Conservation (phyloP, 2,888 invertebrate genomes). For the Cybosia mesomella region DNA sequence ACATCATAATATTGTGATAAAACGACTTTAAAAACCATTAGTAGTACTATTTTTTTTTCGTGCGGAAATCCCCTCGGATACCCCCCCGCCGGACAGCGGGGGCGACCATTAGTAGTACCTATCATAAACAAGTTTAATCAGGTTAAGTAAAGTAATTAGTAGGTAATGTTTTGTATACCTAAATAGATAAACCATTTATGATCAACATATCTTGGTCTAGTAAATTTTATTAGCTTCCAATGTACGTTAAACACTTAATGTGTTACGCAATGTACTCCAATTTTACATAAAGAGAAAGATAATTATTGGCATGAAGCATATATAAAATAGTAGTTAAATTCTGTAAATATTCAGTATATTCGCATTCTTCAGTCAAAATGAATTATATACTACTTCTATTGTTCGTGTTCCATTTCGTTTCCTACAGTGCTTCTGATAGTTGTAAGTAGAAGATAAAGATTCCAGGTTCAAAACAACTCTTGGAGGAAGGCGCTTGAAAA, state of each 20-base stretch:
- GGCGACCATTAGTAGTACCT: not conserved
- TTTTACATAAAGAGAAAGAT: not conserved
- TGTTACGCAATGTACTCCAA: not conserved
- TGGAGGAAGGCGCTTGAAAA: not conserved
- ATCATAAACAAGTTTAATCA: not conserved
- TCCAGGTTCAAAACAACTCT: not conserved
- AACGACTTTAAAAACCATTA: too few species aligned
- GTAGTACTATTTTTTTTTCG: too few species aligned
- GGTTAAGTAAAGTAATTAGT: not conserved
- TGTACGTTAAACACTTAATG: not conserved
- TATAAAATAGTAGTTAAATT: not conserved
- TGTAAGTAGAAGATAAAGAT: conserved; percentile 1
- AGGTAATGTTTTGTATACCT: not conserved
- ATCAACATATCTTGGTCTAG: not conserved
- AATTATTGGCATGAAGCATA: not conserved
- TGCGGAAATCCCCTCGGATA: too few species aligned
- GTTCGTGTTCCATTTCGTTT: not conserved
- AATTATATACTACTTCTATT: not conserved
- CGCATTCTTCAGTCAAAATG: not conserved
- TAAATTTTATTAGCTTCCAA: not conserved
- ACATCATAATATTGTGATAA: too few species aligned
- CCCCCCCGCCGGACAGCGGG: too few species aligned
- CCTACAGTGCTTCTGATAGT: not conserved
- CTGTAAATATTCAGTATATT: not conserved
- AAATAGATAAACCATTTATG: not conserved